Evolutionary conservation across 2,113 vertebrate genomes (phyloP).

Genomic region (Ctenomys sociabilis): DNA sequence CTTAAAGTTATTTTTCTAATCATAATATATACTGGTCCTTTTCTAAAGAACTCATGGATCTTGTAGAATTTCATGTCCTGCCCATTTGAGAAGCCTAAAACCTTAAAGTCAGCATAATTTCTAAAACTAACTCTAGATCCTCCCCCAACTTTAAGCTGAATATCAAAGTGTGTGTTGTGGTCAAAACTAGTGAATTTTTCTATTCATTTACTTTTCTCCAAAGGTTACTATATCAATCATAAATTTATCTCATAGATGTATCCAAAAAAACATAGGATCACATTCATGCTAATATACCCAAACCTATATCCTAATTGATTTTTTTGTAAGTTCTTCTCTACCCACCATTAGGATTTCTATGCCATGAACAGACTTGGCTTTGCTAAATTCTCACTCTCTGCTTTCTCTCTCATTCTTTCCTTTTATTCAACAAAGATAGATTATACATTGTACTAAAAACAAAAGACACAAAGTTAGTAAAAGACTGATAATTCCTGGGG

Average conservation of each 20-base stretch:
- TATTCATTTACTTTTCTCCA: background rate
- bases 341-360: background rate
- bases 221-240: background rate
- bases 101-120: background rate
- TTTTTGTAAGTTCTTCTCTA: background rate
- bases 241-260: background rate
- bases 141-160: background rate
- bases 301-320: background rate
- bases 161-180: background rate
- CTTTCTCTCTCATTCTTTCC: background rate
- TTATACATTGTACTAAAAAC: background rate
- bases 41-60: background rate
- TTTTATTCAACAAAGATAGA: background rate
- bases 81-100: background rate
- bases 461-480: slow-evolving; percentile 14
- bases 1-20: background rate
- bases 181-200: background rate
- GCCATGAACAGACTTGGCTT: background rate
- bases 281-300: background rate
- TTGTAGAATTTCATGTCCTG: background rate
- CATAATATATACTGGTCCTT: background rate
- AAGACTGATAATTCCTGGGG: background rate
- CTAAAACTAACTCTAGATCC: background rate
- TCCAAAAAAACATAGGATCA: background rate
- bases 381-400: background rate